Evolutionary conservation across 2,888 invertebrate genomes (phyloP).

Genomic region (Toxonevra muliebris): DNA sequence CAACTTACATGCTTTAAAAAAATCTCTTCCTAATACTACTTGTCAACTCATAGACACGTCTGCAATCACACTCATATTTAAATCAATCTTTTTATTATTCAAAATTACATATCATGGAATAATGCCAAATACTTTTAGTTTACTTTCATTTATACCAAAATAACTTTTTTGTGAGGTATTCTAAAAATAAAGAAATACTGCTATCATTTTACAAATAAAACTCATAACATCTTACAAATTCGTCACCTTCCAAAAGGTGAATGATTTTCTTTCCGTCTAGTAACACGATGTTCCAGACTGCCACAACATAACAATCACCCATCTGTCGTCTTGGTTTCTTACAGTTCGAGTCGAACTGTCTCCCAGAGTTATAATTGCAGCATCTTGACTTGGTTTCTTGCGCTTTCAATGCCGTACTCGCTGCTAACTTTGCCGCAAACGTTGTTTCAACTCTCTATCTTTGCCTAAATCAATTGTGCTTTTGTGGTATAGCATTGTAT

Average conservation of each 20-base stretch:
- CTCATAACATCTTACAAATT: conserved; percentile 6
- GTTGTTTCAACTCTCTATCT: background rate
- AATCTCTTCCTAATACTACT: conserved; percentile 25
- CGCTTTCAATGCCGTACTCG: background rate
- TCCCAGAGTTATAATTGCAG: background rate
- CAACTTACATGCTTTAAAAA: conserved; percentile 9
- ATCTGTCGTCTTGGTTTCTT: background rate
- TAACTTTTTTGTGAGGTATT: conserved; percentile 2
- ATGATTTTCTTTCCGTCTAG: background rate
- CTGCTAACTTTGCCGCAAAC: background rate
- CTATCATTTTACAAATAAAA: background rate
- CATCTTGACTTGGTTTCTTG: background rate
- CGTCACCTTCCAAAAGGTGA: background rate
- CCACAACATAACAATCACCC: conserved; percentile 7
- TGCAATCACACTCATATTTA: conserved; percentile 18
- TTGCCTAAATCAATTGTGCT: background rate
- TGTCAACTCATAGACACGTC: conserved; percentile 17
- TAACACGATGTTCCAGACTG: background rate
- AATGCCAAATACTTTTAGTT: conserved; percentile 17
- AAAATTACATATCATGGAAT: conserved; percentile 11
- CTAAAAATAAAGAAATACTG: background rate
- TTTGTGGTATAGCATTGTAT: background rate
- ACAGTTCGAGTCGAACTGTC: background rate
- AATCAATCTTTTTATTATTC: conserved; percentile 13
- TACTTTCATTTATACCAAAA: conserved; percentile 23